Evolutionary conservation across 2,113 vertebrate species (phyloP).

Genomic region (Phylloscopus whistleri): DNA sequence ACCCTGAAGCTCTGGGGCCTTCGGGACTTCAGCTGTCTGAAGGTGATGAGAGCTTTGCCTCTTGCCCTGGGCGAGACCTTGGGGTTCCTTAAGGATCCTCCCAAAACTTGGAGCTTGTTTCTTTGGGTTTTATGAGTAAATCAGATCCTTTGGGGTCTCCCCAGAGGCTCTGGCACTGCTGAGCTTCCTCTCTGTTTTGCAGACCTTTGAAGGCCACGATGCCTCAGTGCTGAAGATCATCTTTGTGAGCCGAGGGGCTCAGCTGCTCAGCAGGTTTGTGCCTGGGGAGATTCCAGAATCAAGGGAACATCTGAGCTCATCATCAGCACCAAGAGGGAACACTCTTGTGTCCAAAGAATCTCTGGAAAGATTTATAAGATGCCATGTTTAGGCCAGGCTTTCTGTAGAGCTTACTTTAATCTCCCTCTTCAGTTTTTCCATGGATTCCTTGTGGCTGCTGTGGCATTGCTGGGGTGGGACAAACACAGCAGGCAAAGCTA

Average conservation of each 20-base stretch:
- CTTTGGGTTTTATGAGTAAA: not conserved
- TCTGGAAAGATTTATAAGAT: not conserved
- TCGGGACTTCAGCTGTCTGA: conserved; percentile 92
- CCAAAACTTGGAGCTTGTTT: not conserved
- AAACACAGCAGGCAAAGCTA: rapidly evolving
- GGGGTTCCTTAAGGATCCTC: not conserved
- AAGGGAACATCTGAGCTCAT: not conserved
- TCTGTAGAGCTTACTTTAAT: not conserved
- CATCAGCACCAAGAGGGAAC: not conserved
- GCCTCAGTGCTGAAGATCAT: conserved; percentile 92
- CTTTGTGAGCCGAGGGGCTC: conserved; percentile 90
- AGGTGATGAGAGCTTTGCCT: conserved; percentile 70
- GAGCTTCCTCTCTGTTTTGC: not conserved
- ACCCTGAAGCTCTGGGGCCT: conserved; percentile 89
- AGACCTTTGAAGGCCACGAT: conserved; percentile 98
- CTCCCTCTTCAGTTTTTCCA: not conserved
- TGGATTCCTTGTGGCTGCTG: not conserved
- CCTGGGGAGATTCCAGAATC: not conserved
- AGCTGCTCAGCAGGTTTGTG: conserved; percentile 87
- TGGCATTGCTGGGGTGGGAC: not conserved
- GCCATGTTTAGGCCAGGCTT: not conserved
- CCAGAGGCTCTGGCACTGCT: not conserved
- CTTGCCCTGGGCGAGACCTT: not conserved
- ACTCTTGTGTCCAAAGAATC: not conserved
- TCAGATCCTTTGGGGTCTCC: not conserved